Evolutionary conservation across 1,140 invertebrate genomes (phyloP).

Genomic region (Cotesia chilonis): DNA sequence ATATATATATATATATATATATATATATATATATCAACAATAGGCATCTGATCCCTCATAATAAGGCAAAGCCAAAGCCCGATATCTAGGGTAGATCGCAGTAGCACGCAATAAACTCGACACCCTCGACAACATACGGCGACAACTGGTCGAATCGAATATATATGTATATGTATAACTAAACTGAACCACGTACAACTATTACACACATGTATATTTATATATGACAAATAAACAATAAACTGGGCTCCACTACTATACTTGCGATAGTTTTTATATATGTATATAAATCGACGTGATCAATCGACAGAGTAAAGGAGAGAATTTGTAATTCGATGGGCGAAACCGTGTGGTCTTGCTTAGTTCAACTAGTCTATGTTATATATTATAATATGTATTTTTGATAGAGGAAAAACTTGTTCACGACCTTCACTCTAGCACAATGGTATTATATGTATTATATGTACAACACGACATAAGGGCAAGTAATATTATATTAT

Average conservation of each 20-base stretch:
- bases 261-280: no score
- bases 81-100: neutral
- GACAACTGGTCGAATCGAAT: neutral
- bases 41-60: neutral
- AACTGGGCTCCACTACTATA: no score
- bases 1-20: neutral
- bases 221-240: no score
- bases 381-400: no score
- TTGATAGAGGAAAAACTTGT: constrained; percentile 13
- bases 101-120: constrained; percentile 30
- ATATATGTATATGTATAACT: neutral
- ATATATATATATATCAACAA: neutral
- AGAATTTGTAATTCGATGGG: constrained; percentile 22
- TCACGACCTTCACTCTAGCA: constrained; percentile 10
- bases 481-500: no score
- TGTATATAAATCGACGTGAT: neutral
- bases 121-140: constrained; percentile 28
- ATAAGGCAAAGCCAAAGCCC: no score
- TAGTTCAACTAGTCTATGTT: no score
- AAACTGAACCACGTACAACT: neutral
- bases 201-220: no score
- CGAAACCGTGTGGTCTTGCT: constrained; percentile 16
- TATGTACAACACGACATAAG: no score
- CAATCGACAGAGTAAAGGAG: neutral
- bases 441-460: no score